phyloP scores from a whole-genome alignment of 2,797 vertebrate species.

The Hylomyscus alleni region DNA sequence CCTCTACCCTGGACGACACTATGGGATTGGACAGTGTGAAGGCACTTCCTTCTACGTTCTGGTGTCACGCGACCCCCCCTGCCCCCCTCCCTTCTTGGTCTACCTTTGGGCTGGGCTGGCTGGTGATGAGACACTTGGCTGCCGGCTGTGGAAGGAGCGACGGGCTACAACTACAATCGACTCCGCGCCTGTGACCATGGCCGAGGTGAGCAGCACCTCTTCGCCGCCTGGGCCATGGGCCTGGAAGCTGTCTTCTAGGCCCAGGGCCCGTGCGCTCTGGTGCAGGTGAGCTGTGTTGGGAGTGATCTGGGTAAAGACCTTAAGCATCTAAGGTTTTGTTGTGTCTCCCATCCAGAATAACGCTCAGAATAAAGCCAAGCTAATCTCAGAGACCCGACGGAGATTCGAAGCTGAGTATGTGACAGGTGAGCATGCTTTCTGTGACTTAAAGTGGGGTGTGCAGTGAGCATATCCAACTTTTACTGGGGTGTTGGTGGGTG shows the following conservation, averaged over 20 bases:
- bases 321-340: background rate
- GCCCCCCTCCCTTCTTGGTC: background rate
- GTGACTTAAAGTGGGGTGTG: background rate
- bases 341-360: slow-evolving; percentile 58
- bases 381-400: slow-evolving; percentile 92
- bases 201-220: slow-evolving; percentile 85
- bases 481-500: background rate
- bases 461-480: slow-evolving; percentile 62
- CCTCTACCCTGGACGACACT: background rate
- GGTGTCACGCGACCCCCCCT: slow-evolving; percentile 79
- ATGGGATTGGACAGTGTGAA: slow-evolving; percentile 36
- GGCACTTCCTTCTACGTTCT: slow-evolving; percentile 52
- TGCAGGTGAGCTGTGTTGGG: slow-evolving; percentile 52
- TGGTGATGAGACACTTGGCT: slow-evolving; percentile 54
- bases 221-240: background rate
- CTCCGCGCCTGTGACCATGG: slow-evolving; percentile 77
- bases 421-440: slow-evolving; percentile 90
- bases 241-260: background rate
- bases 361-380: slow-evolving; percentile 91
- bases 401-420: slow-evolving; percentile 94
- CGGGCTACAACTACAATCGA: background rate
- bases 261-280: background rate
- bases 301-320: background rate
- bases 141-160: background rate
- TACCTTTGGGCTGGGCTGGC: background rate